phyloP scores from a whole-genome alignment of 2,797 vertebrate genomes.

The Hyperoplus immaculatus region DNA sequence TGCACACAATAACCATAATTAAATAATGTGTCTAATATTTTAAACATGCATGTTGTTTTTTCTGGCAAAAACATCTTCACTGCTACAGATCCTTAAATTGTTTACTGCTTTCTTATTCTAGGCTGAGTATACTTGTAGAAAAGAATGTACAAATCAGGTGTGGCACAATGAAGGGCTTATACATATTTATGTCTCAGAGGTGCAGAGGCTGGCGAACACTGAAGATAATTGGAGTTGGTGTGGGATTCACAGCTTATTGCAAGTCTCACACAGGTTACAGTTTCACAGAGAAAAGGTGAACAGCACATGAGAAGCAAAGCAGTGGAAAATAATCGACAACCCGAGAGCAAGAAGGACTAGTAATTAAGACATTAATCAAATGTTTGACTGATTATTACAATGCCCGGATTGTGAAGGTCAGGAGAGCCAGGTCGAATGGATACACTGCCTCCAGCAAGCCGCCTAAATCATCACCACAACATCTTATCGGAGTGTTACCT shows the following conservation, averaged over 20 bases:
- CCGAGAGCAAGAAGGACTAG: constrained; percentile 53
- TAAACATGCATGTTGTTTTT: constrained; percentile 22
- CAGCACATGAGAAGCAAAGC: constrained; percentile 54
- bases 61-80: constrained; percentile 1
- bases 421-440: constrained; percentile 36
- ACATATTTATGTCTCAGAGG: constrained; percentile 62
- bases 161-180: constrained; percentile 41
- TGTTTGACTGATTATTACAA: constrained; percentile 68
- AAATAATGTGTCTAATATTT: not conserved
- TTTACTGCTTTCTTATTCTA: constrained; percentile 28
- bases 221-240: constrained; percentile 68
- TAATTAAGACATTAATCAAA: constrained; percentile 80
- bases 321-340: constrained; percentile 66
- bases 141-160: constrained; percentile 29
- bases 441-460: constrained; percentile 28
- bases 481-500: constrained; percentile 42
- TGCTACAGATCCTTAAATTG: constrained; percentile 8
- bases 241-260: constrained; percentile 79
- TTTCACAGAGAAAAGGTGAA: constrained; percentile 70
- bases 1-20: constrained; percentile 16
- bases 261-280: constrained; percentile 68
- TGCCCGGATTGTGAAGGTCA: constrained; percentile 55
- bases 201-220: constrained; percentile 51
- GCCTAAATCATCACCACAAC: constrained; percentile 33
- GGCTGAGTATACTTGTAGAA: constrained; percentile 13